phyloP scores from a whole-genome alignment of 2,888 invertebrate species.

The Cremastinae sp. region DNA sequence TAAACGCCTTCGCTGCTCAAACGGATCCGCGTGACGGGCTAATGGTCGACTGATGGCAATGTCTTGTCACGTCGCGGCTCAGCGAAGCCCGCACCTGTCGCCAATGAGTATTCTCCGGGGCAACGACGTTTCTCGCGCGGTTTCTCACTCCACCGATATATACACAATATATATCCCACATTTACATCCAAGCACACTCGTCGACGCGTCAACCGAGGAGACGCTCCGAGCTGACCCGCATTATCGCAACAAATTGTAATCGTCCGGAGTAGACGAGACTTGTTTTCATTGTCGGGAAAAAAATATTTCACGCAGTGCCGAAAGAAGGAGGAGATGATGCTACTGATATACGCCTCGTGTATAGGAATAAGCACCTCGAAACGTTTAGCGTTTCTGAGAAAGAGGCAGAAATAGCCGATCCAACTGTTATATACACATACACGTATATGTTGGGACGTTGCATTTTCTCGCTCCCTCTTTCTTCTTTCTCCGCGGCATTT shows the following conservation, averaged over 20 bases:
- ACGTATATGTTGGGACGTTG: conserved; percentile 16
- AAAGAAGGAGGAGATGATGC: neutral
- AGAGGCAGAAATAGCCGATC: conserved; percentile 59
- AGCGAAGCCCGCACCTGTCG: conserved; percentile 76
- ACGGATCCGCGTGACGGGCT: conserved; percentile 68
- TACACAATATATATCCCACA: conserved; percentile 42
- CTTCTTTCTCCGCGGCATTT: conserved; percentile 32
- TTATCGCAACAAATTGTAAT: conserved; percentile 16
- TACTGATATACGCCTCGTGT: neutral
- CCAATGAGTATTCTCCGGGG: conserved; percentile 68
- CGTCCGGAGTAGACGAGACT: neutral
- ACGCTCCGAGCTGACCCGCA: conserved; percentile 36
- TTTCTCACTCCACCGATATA: conserved; percentile 54
- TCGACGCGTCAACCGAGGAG: conserved; percentile 40
- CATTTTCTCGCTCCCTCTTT: conserved; percentile 51
- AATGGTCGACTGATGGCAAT: conserved; percentile 79
- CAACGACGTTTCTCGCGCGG: conserved; percentile 31
- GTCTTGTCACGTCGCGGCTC: conserved; percentile 78
- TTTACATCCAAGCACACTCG: conserved; percentile 54
- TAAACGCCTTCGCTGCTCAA: conserved; percentile 55
- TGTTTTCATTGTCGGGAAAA: neutral
- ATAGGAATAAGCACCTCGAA: conserved; percentile 54
- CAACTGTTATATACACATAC: conserved; percentile 36
- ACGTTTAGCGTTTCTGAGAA: conserved; percentile 50
- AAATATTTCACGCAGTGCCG: conserved; percentile 5